phyloP scores from a whole-genome alignment of 2,797 vertebrate genomes.

The Tangara arthus region DNA sequence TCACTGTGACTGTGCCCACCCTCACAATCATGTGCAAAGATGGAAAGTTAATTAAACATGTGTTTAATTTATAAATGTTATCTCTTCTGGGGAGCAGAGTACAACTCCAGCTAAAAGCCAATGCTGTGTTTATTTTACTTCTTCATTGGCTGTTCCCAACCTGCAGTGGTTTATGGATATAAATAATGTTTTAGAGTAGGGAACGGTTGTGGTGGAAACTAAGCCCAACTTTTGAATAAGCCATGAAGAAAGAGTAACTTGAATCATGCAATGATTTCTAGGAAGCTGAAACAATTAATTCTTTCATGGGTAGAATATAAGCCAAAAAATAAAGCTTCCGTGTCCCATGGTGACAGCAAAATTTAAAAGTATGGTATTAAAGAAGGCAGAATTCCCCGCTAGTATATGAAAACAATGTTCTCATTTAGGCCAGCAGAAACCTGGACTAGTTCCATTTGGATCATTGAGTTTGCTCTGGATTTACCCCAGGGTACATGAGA shows the following conservation, averaged over 20 bases:
- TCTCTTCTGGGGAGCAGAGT: constrained; percentile 33
- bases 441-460: constrained; percentile 22
- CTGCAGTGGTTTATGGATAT: background rate
- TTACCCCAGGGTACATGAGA: constrained; percentile 5
- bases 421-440: constrained; percentile 28
- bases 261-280: constrained; percentile 35
- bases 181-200: constrained; percentile 19
- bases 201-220: constrained; percentile 2
- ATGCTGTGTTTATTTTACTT: constrained; percentile 39
- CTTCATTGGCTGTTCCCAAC: background rate
- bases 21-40: constrained; percentile 25
- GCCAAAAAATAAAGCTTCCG: constrained; percentile 13
- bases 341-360: constrained; percentile 43
- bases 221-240: background rate
- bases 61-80: constrained; percentile 63
- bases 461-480: background rate
- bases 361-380: constrained; percentile 6
- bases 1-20: background rate
- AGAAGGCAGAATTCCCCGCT: background rate
- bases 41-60: constrained; percentile 27
- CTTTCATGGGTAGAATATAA: constrained; percentile 19
- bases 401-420: background rate
- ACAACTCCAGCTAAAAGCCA: constrained; percentile 36
- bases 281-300: constrained; percentile 46
- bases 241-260: background rate